A percentile compares a stretch with the other conserved stretches of the same genome.
These are phyloP conservation scores for Philereme vetulata DNA, from an alignment of 2,888 invertebrate genomes.

Conservation along the genomic window DNA sequence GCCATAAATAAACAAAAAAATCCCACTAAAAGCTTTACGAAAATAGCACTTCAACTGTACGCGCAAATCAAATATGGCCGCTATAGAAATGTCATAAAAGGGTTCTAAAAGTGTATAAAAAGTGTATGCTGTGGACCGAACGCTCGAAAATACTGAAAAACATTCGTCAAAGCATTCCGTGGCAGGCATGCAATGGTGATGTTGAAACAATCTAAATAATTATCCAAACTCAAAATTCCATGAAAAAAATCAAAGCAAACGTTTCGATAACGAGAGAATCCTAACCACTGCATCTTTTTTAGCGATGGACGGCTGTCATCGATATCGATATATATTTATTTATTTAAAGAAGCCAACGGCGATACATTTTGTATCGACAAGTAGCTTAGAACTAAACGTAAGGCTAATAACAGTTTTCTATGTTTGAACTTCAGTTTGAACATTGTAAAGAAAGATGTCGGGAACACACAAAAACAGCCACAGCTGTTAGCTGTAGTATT, in stretches of 20 bases:
- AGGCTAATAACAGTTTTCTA: too few species aligned
- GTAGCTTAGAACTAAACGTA: too few species aligned
- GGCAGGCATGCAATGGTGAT: slow-evolving; percentile 8
- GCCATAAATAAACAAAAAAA: slow-evolving; percentile 11
- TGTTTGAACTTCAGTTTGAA: too few species aligned
- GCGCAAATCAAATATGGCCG: slow-evolving; percentile 20
- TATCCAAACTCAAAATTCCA: slow-evolving; percentile 14
- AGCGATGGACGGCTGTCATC: slow-evolving; percentile 11
- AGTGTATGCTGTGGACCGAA: slow-evolving; percentile 1
- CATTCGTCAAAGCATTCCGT: slow-evolving; percentile 23
- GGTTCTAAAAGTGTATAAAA: slow-evolving; percentile 2
- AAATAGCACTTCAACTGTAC: slow-evolving; percentile 13
- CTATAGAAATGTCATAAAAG: slow-evolving; percentile 19
- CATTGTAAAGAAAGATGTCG: too few species aligned
- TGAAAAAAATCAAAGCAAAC: slow-evolving; percentile 16
- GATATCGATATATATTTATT: slow-evolving; percentile 16
- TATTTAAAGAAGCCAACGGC: neutral
- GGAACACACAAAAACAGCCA: too few species aligned
- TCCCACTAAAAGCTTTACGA: slow-evolving; percentile 9
- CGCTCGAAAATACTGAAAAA: slow-evolving; percentile 17
- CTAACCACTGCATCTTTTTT: slow-evolving; percentile 9
- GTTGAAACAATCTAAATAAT: slow-evolving; percentile 21
- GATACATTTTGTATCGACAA: too few species aligned
- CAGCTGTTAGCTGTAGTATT: too few species aligned
- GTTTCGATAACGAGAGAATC: slow-evolving; percentile 19